phyloP scores from a whole-genome alignment of 2,113 vertebrate species.

The Carollia perspicillata region DNA sequence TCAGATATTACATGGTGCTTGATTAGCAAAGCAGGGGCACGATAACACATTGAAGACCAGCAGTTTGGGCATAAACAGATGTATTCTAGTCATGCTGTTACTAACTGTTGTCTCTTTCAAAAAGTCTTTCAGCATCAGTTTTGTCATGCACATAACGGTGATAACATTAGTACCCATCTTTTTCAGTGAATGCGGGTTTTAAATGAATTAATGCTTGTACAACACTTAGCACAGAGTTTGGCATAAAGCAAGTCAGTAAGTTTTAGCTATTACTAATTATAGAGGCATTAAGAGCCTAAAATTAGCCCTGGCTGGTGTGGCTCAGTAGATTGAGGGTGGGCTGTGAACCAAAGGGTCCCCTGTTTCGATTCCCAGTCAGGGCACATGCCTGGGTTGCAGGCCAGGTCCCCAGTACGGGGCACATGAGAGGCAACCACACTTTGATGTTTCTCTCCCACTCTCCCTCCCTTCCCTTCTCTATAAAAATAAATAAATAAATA shows the following conservation, averaged over 20 bases:
- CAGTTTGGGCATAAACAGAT: not conserved
- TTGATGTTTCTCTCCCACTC: too few relatives aligned
- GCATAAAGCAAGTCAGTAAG: not conserved
- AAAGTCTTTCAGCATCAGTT: not conserved
- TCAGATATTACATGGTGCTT: not conserved
- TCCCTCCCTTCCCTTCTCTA: too few relatives aligned
- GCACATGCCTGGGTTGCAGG: too few relatives aligned
- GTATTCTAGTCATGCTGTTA: not conserved
- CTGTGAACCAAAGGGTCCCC: too few relatives aligned
- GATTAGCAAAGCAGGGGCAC: not conserved
- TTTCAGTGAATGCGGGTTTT: not conserved
- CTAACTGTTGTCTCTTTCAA: not conserved
- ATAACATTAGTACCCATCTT: not conserved
- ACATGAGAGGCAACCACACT: too few relatives aligned
- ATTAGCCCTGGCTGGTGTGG: not conserved
- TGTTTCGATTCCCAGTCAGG: too few relatives aligned
- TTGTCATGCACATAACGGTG: not conserved
- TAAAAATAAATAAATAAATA: too few relatives aligned
- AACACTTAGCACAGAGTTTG: not conserved
- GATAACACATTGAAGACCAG: not conserved
- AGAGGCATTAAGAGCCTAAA: not conserved
- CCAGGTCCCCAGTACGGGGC: too few relatives aligned
- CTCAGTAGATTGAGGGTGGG: too few relatives aligned
- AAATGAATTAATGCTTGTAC: not conserved
- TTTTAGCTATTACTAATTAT: not conserved